phyloP scores from a whole-genome alignment of 2,888 invertebrate species.

The Eustalomyia histrio region DNA sequence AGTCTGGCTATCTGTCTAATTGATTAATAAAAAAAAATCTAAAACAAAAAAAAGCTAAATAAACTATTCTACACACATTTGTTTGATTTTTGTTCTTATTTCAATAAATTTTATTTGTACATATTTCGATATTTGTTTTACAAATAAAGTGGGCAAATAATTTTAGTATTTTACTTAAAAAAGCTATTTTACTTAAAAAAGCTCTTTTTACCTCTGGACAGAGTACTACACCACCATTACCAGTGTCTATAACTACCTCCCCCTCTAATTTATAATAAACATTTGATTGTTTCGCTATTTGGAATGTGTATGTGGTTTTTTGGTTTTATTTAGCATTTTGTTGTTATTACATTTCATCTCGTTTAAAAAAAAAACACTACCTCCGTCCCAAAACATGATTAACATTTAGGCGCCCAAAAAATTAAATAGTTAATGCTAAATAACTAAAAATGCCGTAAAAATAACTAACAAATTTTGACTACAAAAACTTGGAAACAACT shows the following conservation, averaged over 20 bases:
- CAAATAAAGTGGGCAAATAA: background rate
- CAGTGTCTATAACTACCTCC: background rate
- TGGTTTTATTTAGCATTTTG: constrained; percentile 35
- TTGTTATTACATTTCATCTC: constrained; percentile 7
- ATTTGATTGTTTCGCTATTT: constrained; percentile 30
- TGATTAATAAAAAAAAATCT: constrained; percentile 1
- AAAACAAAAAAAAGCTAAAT: background rate
- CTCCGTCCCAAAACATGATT: too few relatives aligned
- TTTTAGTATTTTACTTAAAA: background rate
- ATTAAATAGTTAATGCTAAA: too few relatives aligned
- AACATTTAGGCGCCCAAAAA: too few relatives aligned
- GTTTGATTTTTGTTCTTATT: background rate
- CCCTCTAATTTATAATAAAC: constrained; percentile 1
- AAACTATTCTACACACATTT: background rate
- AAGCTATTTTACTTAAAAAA: background rate
- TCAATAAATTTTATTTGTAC: background rate
- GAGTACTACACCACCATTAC: background rate
- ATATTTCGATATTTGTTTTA: background rate
- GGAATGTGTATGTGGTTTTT: constrained; percentile 36
- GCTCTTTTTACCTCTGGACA: background rate
- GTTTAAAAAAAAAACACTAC: background rate
- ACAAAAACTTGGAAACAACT: too few relatives aligned
- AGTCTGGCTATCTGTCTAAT: background rate
- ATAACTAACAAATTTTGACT: too few relatives aligned
- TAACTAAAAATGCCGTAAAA: too few relatives aligned